Conservation (phyloP, 2,888 invertebrate genomes). For the Callinectes sapidus region DNA sequence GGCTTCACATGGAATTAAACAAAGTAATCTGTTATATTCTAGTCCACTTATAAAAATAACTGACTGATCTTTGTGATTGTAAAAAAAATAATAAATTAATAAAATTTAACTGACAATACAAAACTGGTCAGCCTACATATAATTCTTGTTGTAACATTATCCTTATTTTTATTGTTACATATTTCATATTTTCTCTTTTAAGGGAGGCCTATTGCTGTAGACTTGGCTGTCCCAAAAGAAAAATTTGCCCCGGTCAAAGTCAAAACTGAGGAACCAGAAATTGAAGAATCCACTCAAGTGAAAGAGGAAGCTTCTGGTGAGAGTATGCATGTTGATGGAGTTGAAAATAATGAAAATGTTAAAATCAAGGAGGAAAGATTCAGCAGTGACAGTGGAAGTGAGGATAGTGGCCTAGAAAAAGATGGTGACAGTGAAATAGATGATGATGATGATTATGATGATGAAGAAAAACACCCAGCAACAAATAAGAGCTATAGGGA, state of each 20-base stretch:
- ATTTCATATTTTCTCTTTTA: slow-evolving; percentile 56
- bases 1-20: too few relatives aligned
- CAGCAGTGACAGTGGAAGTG: slow-evolving; percentile 72
- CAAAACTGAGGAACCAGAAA: slow-evolving; percentile 22
- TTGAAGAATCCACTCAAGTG: slow-evolving; percentile 56
- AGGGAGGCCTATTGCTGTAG: slow-evolving; percentile 82
- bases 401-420: slow-evolving; percentile 76
- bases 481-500: slow-evolving; percentile 69
- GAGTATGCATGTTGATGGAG: slow-evolving; percentile 74
- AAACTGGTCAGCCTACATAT: too few relatives aligned
- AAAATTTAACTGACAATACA: too few relatives aligned
- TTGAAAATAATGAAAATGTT: slow-evolving; percentile 73
- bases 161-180: not conserved
- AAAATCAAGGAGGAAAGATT: slow-evolving; percentile 60
- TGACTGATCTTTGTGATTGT: too few relatives aligned
- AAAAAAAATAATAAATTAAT: too few relatives aligned
- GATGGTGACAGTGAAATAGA: slow-evolving; percentile 75
- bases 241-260: slow-evolving; percentile 75
- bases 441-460: too few relatives aligned
- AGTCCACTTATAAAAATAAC: too few relatives aligned
- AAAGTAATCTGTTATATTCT: too few relatives aligned
- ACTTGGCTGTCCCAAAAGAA: slow-evolving; percentile 93
- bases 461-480: slow-evolving; percentile 53
- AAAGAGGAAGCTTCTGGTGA: slow-evolving; percentile 50
- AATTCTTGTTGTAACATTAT: too few relatives aligned